phyloP scores from a whole-genome alignment of 2,888 invertebrate genomes.

The Pterobdella sp. region DNA sequence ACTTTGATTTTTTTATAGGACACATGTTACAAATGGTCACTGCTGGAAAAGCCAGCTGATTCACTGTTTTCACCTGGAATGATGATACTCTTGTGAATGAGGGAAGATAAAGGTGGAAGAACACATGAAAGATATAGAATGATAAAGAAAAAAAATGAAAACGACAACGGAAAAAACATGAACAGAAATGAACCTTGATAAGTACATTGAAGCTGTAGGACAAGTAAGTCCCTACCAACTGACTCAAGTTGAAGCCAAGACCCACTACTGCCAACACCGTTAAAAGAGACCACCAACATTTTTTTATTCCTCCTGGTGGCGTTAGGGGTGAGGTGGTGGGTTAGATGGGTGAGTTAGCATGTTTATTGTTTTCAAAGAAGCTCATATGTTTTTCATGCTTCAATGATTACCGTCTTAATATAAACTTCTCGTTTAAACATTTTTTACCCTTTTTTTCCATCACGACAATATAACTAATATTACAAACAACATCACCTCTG shows the following conservation, averaged over 20 bases:
- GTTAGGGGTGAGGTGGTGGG: background rate
- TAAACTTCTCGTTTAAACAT: background rate
- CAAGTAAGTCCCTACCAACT: background rate
- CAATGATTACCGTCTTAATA: background rate
- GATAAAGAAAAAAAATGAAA: background rate
- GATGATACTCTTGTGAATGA: background rate
- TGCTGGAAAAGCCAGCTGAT: background rate
- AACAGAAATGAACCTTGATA: background rate
- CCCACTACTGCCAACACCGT: background rate
- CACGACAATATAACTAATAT: too few species aligned
- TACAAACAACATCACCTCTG: slow-evolving; percentile 27
- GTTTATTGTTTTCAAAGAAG: background rate
- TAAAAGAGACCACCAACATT: background rate
- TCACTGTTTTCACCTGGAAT: background rate
- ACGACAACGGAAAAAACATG: background rate
- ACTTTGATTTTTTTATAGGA: background rate
- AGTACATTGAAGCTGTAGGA: background rate
- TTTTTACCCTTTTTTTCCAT: background rate
- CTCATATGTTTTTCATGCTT: too few species aligned
- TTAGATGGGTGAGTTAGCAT: background rate
- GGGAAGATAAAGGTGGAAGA: background rate
- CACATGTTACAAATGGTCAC: slow-evolving; percentile 14
- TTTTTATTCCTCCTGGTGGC: background rate
- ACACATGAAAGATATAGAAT: background rate
- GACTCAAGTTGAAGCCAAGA: background rate